These are phyloP conservation scores for Tetragonisca angustula DNA, from an alignment of 2,888 invertebrate genomes.

Conservation along the genomic window DNA sequence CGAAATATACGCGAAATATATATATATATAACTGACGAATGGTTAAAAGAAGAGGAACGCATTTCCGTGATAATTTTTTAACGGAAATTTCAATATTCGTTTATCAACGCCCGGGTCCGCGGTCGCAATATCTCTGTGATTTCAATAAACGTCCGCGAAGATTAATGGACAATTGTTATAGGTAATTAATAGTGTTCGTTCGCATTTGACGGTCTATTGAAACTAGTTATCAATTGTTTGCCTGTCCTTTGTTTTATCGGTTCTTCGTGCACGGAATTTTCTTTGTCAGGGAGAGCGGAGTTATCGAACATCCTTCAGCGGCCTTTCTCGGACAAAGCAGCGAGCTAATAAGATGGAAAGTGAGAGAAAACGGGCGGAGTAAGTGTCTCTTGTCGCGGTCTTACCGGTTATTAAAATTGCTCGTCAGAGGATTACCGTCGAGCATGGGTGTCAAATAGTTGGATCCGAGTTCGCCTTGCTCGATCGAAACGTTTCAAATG, in stretches of 20 bases:
- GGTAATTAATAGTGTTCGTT: constrained; percentile 43
- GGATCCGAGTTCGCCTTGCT: too few relatives aligned
- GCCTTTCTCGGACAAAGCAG: constrained; percentile 1
- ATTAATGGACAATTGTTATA: constrained; percentile 44
- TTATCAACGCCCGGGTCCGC: too few relatives aligned
- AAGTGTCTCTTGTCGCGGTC: constrained; percentile 10
- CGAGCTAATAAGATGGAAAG: constrained; percentile 35
- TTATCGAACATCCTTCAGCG: constrained; percentile 50
- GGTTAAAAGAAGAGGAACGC: too few relatives aligned
- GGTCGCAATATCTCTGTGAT: background rate
- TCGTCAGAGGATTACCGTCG: constrained; percentile 19
- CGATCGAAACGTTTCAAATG: too few relatives aligned
- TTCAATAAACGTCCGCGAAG: constrained; percentile 27
- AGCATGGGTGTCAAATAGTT: constrained; percentile 15
- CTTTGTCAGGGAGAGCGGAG: constrained; percentile 32
- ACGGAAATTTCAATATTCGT: background rate
- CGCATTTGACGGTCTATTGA: constrained; percentile 42
- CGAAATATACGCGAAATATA: too few relatives aligned
- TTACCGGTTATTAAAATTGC: constrained; percentile 37
- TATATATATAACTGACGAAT: too few relatives aligned
- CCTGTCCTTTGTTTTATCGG: constrained; percentile 52
- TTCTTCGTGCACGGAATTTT: constrained; percentile 37
- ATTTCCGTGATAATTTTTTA: background rate
- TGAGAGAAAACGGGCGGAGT: constrained; percentile 21
- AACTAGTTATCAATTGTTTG: constrained; percentile 49